Evolutionary conservation across 2,797 vertebrate genomes (phyloP).

Genomic region (Calcarius lapponicus): DNA sequence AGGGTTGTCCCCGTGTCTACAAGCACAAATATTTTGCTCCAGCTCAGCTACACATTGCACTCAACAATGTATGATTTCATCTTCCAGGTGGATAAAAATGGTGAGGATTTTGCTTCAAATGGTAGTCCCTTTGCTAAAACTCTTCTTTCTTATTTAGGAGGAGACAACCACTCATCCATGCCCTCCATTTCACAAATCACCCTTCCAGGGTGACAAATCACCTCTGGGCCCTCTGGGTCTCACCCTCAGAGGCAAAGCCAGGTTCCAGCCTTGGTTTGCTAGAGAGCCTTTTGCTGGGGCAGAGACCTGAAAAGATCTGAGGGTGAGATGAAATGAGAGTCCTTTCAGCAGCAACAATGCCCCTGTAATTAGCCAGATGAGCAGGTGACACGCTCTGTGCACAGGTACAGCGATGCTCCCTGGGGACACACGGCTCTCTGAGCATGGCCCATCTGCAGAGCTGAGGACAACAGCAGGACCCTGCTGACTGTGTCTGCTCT

Average conservation of each 20-base stretch:
- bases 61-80: not conserved
- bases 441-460: not conserved
- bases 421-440: fast-evolving
- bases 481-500: not conserved
- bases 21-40: not conserved
- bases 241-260: not conserved
- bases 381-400: not conserved
- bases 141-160: not conserved
- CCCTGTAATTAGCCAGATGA: not conserved
- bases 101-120: not conserved
- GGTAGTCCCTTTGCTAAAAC: not conserved
- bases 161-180: not conserved
- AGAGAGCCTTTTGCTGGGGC: not conserved
- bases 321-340: not conserved
- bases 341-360: not conserved
- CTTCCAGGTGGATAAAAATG: not conserved
- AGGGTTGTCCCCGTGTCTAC: not conserved
- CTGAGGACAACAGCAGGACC: not conserved
- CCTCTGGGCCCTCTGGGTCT: not conserved
- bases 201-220: not conserved
- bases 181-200: not conserved
- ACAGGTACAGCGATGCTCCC: not conserved
- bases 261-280: not conserved
- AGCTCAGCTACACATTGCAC: not conserved
- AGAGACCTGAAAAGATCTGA: slow-evolving; percentile 10